A percentile compares a stretch with the other conserved stretches of the same genome.
phyloP scores from a whole-genome alignment of 1,140 invertebrate genomes.

The Pseudomyrmex pallidus region DNA sequence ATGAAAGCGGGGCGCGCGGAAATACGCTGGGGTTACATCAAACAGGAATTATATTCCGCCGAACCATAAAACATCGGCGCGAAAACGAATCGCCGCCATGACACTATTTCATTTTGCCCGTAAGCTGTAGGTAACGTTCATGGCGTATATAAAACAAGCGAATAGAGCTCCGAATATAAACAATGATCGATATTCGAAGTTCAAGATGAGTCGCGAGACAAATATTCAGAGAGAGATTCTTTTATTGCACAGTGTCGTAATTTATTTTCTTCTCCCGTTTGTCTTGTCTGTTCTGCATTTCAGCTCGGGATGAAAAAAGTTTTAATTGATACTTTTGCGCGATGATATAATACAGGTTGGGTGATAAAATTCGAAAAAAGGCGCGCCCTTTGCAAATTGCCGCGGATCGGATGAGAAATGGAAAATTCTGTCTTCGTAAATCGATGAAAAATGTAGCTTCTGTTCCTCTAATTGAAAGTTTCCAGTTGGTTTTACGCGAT shows the following conservation, averaged over 20 bases:
- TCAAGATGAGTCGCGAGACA: not conserved
- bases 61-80: slow-evolving; percentile 26
- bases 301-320: not conserved
- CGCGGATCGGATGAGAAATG: not conserved
- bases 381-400: not conserved
- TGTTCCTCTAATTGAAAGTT: slow-evolving; percentile 55
- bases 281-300: not conserved
- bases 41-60: slow-evolving; percentile 42
- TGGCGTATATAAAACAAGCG: not conserved
- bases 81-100: slow-evolving; percentile 15
- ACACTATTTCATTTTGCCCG: slow-evolving; percentile 17
- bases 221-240: not conserved
- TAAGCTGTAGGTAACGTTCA: slow-evolving; percentile 10
- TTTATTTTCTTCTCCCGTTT: not conserved
- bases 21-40: slow-evolving; percentile 44
- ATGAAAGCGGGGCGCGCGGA: slow-evolving; percentile 35
- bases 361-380: slow-evolving; percentile 2
- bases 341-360: not conserved
- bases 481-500: slow-evolving; percentile 13
- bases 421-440: not conserved
- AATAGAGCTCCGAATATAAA: slow-evolving; percentile 9
- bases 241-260: slow-evolving; percentile 1
- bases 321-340: no score
- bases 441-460: not conserved
- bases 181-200: not conserved